Evolutionary conservation across 2,797 vertebrate species (phyloP).

Genomic region (Holocentrus rufus): DNA sequence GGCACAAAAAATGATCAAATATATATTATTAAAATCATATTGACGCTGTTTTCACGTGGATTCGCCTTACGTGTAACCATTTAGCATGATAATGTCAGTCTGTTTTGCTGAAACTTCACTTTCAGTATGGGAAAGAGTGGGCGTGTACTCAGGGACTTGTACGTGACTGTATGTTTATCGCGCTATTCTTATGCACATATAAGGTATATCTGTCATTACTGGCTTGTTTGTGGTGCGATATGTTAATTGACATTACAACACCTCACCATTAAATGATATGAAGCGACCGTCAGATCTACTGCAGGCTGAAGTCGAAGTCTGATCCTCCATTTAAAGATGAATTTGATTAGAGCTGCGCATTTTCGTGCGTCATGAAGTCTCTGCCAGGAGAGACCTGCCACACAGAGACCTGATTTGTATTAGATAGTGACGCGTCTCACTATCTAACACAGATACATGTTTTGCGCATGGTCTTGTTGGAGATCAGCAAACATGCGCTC

Average conservation of each 20-base stretch:
- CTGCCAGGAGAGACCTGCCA: not conserved
- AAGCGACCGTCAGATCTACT: slow-evolving; percentile 17
- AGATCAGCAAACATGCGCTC: slow-evolving; percentile 52
- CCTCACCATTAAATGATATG: slow-evolving; percentile 53
- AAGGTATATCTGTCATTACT: not conserved
- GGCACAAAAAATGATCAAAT: not conserved
- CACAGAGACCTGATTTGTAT: slow-evolving; percentile 33
- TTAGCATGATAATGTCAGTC: not conserved
- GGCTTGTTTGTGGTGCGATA: not conserved
- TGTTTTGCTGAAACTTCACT: not conserved
- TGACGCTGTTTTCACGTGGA: not conserved
- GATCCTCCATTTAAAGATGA: slow-evolving; percentile 51
- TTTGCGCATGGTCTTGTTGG: not conserved
- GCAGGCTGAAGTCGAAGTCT: slow-evolving; percentile 31
- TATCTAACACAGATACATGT: not conserved
- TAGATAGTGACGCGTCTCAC: fast-evolving
- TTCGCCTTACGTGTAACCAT: no score
- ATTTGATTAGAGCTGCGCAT: slow-evolving; percentile 30
- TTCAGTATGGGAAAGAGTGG: slow-evolving; percentile 39
- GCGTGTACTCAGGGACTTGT: slow-evolving; percentile 55
- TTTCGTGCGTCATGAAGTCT: slow-evolving; percentile 29
- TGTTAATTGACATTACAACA: slow-evolving; percentile 10
- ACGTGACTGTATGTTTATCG: slow-evolving; percentile 55
- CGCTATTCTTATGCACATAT: not conserved
- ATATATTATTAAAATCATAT: not conserved